Conservation (phyloP, 2,113 vertebrate genomes). For the Gymnogyps californianus region DNA sequence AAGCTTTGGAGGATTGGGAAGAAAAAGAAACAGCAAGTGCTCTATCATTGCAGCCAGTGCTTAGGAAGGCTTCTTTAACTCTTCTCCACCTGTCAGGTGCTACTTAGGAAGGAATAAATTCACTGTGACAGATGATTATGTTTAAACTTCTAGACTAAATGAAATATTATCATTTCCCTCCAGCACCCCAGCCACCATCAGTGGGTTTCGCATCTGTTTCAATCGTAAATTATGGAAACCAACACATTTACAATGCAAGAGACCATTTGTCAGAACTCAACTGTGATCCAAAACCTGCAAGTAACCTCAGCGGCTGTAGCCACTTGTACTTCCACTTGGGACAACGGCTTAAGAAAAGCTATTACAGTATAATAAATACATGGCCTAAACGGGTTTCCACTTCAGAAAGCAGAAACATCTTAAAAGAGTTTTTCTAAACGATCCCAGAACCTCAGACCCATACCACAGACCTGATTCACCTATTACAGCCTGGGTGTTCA, state of each 20-base stretch:
- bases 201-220: neutral
- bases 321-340: neutral
- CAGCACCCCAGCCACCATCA: neutral
- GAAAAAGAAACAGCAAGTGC: neutral
- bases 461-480: neutral
- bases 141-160: neutral
- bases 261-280: neutral
- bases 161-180: neutral
- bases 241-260: neutral
- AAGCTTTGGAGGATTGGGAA: neutral
- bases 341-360: neutral
- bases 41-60: neutral
- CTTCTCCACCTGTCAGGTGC: neutral
- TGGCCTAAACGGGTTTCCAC: neutral
- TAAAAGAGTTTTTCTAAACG: neutral
- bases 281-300: neutral
- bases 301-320: neutral
- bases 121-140: neutral
- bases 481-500: neutral
- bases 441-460: neutral
- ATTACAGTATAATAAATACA: slow-evolving; percentile 15
- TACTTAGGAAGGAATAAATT: neutral
- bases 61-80: neutral
- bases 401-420: neutral
- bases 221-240: neutral